A percentile compares a stretch with the other conserved stretches of the same genome.
Conservation (phyloP, 2,113 vertebrate genomes). For the Mastomys natalensis region DNA sequence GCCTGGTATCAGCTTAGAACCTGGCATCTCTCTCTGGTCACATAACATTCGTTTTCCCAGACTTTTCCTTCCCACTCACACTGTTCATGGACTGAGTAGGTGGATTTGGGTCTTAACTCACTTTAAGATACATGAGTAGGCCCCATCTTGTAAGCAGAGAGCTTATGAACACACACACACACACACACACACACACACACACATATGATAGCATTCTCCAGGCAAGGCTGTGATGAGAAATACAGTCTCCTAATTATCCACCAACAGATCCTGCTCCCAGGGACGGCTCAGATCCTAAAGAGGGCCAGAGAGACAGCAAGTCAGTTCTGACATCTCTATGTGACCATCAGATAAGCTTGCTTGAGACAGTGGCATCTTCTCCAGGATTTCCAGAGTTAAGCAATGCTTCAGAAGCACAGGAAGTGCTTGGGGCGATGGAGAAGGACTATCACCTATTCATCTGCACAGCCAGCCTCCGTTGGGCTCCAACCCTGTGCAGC, state of each 20-base stretch:
- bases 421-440: neutral
- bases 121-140: neutral
- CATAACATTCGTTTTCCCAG: neutral
- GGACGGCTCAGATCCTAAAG: neutral
- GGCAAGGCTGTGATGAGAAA: neutral
- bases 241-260: neutral
- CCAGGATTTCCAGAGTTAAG: neutral
- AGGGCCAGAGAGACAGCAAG: neutral
- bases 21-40: neutral
- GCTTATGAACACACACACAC: neutral
- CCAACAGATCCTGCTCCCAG: neutral
- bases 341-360: neutral
- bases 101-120: conserved; percentile 42
- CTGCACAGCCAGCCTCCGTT: neutral
- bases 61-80: conserved; percentile 11
- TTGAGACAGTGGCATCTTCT: neutral
- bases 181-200: neutral
- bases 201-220: neutral
- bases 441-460: neutral
- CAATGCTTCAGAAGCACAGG: neutral
- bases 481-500: neutral
- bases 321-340: neutral
- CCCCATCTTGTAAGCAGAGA: neutral
- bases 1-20: accelerated
- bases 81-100: neutral